Base-by-base conservation (phyloP, 2,888 invertebrate genomes). In the Alloplasta piceator region DNA sequence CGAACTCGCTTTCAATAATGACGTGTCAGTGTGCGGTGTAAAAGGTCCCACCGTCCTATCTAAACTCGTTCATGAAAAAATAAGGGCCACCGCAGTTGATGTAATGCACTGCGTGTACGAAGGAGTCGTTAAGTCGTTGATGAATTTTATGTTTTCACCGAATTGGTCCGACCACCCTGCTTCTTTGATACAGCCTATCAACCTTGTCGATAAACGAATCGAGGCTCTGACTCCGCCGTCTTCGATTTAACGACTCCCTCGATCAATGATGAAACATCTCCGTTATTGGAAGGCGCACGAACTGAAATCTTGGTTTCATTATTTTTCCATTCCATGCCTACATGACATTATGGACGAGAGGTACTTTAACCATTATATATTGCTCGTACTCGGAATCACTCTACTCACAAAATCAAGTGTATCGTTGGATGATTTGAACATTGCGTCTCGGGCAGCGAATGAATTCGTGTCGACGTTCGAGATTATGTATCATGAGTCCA, bases 361-460 rank as follows among this genome's bases (percentile, higher is more conserved):
- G 4, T 78, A 84, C 48, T 79, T 84, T 2, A 72, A 83, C 16
- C 83, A 84, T 41, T 78, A 79, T 12, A 56, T 75, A 48, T 50
- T 83, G 38, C 52, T 85, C 6, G 76, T 85, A 16, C 46, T 68
- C 0, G 83, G 70, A 10, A 68, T 85, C 5, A 68, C 55, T 14
- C 26, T 83, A 16, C 39, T 84, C 6, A 60, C 71, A 50, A 16
- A 77, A 71, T 12, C 64, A 2, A 56, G 16, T 60, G 50, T 81
- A 38, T 56, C 83, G 6, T 46, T 12, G 48, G 60, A 79, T 36
- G 78, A 75, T 14, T 5, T 84, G 4, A 55, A 79, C 12, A 48
- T 72, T 38, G 81, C 85, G 4, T 43, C 58, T 7, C 46, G 60
- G 12, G 58, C 72, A 16, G 16, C 83, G 6, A 38, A 80, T 39